A percentile compares a stretch with the other conserved stretches of the same genome.
phyloP scores from a whole-genome alignment of 37 sponge, comb jelly and placozoan genomes.

The Chondrilla cf. caribensis region DNA sequence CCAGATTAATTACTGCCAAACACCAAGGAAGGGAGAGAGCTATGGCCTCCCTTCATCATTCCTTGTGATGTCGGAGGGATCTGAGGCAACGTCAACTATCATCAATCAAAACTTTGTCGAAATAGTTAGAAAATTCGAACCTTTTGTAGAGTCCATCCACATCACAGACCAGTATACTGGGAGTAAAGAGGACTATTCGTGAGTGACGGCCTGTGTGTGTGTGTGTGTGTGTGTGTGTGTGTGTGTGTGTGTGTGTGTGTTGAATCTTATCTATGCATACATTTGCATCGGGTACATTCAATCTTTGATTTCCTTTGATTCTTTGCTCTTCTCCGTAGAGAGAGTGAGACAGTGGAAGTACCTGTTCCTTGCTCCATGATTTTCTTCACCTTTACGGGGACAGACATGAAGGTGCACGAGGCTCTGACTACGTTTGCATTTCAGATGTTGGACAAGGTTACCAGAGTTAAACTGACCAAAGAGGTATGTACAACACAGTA shows the following conservation, averaged over 20 bases:
- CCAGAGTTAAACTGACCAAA: constrained; percentile 41
- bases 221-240: no score
- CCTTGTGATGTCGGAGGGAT: constrained; percentile 30
- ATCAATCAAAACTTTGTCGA: constrained; percentile 36
- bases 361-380: constrained; percentile 39
- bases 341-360: constrained; percentile 43
- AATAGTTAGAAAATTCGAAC: constrained; percentile 30
- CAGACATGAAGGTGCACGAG: constrained; percentile 14
- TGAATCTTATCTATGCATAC: no score
- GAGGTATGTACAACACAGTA: constrained; percentile 46
- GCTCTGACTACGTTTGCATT: constrained; percentile 41
- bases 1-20: constrained; percentile 49
- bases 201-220: no score
- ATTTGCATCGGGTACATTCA: no score
- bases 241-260: no score
- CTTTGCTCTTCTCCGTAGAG: neutral
- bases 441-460: constrained; percentile 49
- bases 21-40: constrained; percentile 15
- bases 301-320: no score
- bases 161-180: constrained; percentile 76
- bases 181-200: constrained; percentile 35
- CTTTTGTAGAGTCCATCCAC: constrained; percentile 45
- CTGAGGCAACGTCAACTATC: constrained; percentile 33
- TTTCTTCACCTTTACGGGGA: constrained; percentile 47
- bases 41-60: constrained; percentile 17